Base-by-base conservation (phyloP, 2,888 invertebrate species). In the Melipona bicolor region DNA sequence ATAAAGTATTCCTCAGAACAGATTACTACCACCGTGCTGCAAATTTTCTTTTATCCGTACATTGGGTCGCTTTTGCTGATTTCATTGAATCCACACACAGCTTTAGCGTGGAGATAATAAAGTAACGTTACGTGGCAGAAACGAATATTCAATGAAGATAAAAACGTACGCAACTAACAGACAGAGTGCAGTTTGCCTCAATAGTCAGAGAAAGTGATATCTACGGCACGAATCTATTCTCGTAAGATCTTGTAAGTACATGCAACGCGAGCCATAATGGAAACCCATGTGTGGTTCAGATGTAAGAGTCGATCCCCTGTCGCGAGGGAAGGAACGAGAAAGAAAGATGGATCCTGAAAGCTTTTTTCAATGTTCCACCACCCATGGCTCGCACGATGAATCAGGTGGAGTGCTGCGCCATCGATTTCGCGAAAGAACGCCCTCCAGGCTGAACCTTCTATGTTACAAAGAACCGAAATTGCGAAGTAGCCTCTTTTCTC, bases 311-410 rank as follows among this genome's bases (percentile, higher is more conserved):
- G 84, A 76, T 84, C 79, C 54, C 83, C 76, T 73, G 75, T 73
- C 62, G 76, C 76, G 84, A 75, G 27, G 4, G 67, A 56, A 56
- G 70, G 4, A 80, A 78, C 62, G 56, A 27, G 36, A 77, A 76
- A 83, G 74, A 84, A 27, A 27, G 27, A 82, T 79, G 83, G 59
- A 5, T 17, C 24, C 69, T 84, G 82, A 84, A 82, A 84, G 84
- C 78, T 82, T 82, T 82, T 84, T 84, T 84, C 82, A 82, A 62
- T 79, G 82, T 75, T 75, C 72, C 78, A 24, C 75, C 84, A 17
- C 84, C 84, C 54, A 67, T 61, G 65, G 83, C 56, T 68, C 43
- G 15, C 21, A n/a, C 76, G 80, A 81, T 77, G 74, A 56, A 77
- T 74, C 83, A 71, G 56, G 49, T 43, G 67, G 62, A 65, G 74